phyloP scores from a whole-genome alignment of 2,797 vertebrate species.

The Gobio occitaniae region DNA sequence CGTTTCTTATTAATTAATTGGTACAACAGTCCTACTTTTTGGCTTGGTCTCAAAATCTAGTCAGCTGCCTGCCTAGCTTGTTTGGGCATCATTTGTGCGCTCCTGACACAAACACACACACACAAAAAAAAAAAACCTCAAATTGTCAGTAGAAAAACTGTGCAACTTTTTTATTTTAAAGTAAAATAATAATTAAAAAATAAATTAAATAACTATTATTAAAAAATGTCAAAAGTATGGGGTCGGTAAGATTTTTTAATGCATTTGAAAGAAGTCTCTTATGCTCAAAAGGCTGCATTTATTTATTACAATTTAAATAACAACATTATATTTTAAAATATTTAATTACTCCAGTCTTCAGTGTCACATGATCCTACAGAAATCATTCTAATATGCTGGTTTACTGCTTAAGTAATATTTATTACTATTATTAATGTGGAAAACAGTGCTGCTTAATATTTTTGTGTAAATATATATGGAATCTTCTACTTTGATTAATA shows the following conservation, averaged over 20 bases:
- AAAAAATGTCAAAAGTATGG: not conserved
- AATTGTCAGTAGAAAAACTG: not conserved
- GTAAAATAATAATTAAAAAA: too few relatives aligned
- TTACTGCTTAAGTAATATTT: not conserved
- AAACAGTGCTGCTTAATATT: not conserved
- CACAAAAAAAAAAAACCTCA: not conserved
- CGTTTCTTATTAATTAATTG: conserved; percentile 29
- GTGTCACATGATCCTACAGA: not conserved
- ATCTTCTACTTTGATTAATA: not conserved
- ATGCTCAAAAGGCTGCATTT: not conserved
- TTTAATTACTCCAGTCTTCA: not conserved
- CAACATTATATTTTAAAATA: not conserved
- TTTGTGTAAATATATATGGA: not conserved
- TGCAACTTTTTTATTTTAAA: not conserved
- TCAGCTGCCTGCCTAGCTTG: not conserved
- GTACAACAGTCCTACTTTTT: not conserved
- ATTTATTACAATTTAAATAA: not conserved
- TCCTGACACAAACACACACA: not conserved
- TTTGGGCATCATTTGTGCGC: not conserved
- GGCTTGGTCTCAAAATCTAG: conserved; percentile 39
- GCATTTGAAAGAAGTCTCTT: not conserved
- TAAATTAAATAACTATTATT: not conserved
- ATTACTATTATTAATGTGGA: not conserved
- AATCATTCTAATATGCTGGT: not conserved
- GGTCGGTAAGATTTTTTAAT: not conserved